These are phyloP conservation scores for Drosophila varians DNA, from an alignment of 1,140 invertebrate genomes.

Conservation along the genomic window DNA sequence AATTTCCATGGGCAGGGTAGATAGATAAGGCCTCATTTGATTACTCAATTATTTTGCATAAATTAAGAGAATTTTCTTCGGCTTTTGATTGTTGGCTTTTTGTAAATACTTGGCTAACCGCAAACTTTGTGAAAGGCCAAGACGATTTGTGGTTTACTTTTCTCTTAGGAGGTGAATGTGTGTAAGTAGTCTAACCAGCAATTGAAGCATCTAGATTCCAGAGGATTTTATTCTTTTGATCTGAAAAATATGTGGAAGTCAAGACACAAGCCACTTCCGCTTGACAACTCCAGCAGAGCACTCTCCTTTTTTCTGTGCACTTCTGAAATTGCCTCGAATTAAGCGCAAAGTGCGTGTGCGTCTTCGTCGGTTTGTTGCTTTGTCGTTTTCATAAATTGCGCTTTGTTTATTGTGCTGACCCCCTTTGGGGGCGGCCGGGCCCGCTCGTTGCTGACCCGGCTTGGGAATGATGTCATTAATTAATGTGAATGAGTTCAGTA, in stretches of 20 bases:
- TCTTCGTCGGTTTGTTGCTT: slow-evolving; percentile 37
- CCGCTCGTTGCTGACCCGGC: slow-evolving; percentile 42
- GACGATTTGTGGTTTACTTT: slow-evolving; percentile 17
- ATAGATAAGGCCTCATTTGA: slow-evolving; percentile 21
- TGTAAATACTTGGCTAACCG: slow-evolving; percentile 13
- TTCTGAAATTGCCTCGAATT: slow-evolving; percentile 70
- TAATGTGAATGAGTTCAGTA: slow-evolving; percentile 82
- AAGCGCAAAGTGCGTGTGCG: slow-evolving; percentile 65
- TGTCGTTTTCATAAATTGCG: slow-evolving; percentile 54
- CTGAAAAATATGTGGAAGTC: neutral
- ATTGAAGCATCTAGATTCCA: neutral
- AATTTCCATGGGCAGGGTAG: slow-evolving; percentile 14
- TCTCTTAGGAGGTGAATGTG: neutral
- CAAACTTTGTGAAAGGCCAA: slow-evolving; percentile 13
- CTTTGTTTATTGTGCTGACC: slow-evolving; percentile 46
- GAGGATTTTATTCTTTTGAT: neutral
- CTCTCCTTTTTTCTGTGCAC: slow-evolving; percentile 26
- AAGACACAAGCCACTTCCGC: slow-evolving; percentile 25
- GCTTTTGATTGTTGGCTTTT: slow-evolving; percentile 9
- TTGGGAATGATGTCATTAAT: slow-evolving; percentile 80
- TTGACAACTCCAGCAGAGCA: slow-evolving; percentile 31
- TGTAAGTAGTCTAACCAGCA: neutral
- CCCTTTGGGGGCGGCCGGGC: neutral
- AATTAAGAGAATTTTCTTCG: slow-evolving; percentile 25
- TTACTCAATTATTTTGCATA: slow-evolving; percentile 47